phyloP scores from a whole-genome alignment of 2,888 invertebrate species.

The Cephus runcator region DNA sequence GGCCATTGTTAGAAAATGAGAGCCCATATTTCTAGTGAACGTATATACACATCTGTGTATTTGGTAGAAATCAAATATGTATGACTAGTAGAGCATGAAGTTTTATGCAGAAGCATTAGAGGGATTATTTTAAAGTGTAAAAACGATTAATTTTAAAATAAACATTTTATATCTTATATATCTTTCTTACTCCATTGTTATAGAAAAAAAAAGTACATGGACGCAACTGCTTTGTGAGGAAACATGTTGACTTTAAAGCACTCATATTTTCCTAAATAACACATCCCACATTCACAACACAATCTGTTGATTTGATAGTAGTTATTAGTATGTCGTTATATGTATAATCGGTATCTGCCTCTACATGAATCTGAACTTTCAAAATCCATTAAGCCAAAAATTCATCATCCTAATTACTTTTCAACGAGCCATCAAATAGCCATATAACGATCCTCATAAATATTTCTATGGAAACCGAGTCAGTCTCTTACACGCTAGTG shows the following conservation, averaged over 20 bases:
- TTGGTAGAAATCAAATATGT: not conserved
- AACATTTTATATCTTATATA: not conserved
- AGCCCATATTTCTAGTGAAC: not conserved
- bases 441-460: slow-evolving; percentile 13
- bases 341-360: not conserved
- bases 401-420: slow-evolving; percentile 11
- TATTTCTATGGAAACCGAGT: slow-evolving; percentile 11
- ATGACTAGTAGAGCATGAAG: not conserved
- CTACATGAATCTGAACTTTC: not conserved
- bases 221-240: not conserved
- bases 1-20: not conserved
- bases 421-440: slow-evolving; percentile 14
- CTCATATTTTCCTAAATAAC: too few species aligned
- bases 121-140: not conserved
- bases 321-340: not conserved
- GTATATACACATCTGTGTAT: not conserved
- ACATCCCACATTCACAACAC: not conserved
- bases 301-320: not conserved
- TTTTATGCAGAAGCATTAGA: not conserved
- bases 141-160: not conserved
- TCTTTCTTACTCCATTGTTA: not conserved
- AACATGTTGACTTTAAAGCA: not conserved
- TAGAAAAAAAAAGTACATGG: not conserved
- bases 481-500: slow-evolving; percentile 8
- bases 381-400: not conserved